Evolutionary conservation across 1,140 invertebrate genomes (phyloP).

Genomic region (Formica exsecta): DNA sequence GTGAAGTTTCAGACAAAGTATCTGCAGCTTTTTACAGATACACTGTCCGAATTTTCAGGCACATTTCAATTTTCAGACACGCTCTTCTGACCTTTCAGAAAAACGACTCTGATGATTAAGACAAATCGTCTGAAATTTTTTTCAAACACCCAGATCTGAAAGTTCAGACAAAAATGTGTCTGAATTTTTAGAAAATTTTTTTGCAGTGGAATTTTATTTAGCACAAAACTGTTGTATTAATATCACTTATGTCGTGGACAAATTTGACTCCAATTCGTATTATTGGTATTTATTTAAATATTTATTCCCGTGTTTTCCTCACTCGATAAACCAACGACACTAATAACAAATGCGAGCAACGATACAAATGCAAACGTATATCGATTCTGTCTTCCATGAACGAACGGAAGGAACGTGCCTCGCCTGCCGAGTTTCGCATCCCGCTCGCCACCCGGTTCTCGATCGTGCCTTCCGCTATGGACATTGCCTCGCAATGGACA

Average conservation of each 20-base stretch:
- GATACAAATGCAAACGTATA: constrained; percentile 28
- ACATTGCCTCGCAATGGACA: constrained; percentile 39
- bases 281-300: not conserved
- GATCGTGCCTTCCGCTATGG: constrained; percentile 46
- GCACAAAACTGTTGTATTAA: not conserved
- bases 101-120: too few species aligned
- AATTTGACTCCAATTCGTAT: not conserved
- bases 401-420: constrained; percentile 47
- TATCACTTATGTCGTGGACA: not conserved
- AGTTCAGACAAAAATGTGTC: too few species aligned
- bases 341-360: constrained; percentile 17
- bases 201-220: too few species aligned
- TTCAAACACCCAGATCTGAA: too few species aligned
- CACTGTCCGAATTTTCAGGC: too few species aligned
- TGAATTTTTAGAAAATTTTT: too few species aligned
- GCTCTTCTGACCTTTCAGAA: too few species aligned
- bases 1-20: too few species aligned
- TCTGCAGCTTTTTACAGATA: too few species aligned
- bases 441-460: constrained; percentile 11
- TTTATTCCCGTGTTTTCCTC: not conserved
- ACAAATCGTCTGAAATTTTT: too few species aligned
- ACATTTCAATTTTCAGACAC: too few species aligned
- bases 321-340: not conserved
- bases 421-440: constrained; percentile 22
- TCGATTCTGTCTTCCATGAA: constrained; percentile 14